Evolutionary conservation across 2,888 invertebrate species (phyloP).

Genomic region (Panopea generosa): DNA sequence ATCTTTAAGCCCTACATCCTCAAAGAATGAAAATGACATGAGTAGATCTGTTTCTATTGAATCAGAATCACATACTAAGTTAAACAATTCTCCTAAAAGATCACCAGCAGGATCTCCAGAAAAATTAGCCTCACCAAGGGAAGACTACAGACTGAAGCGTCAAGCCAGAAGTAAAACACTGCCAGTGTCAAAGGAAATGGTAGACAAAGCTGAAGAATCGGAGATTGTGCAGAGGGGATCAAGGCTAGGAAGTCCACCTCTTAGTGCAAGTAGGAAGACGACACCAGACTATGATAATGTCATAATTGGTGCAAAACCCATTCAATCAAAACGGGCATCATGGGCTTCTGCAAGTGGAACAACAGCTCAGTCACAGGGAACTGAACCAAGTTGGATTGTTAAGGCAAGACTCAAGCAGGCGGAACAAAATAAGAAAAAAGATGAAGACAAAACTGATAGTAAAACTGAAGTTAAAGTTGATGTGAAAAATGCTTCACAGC

Average conservation of each 20-base stretch:
- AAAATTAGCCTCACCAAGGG: constrained; percentile 72
- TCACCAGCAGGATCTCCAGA: constrained; percentile 41
- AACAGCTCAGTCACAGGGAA: constrained; percentile 24
- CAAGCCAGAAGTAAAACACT: constrained; percentile 77
- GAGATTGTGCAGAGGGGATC: constrained; percentile 10
- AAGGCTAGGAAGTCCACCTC: constrained; percentile 46
- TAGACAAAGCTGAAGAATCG: constrained; percentile 51
- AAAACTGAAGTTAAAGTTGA: constrained; percentile 54
- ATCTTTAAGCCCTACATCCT: no score
- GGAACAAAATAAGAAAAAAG: constrained; percentile 44
- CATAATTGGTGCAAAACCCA: constrained; percentile 22
- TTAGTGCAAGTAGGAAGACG: constrained; percentile 1
- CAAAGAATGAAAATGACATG: no score
- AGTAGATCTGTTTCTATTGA: no score
- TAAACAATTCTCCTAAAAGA: no score
- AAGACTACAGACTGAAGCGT: constrained; percentile 74
- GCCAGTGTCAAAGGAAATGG: constrained; percentile 67
- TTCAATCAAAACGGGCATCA: constrained; percentile 51
- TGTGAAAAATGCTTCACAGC: constrained; percentile 22
- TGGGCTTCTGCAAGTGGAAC: constrained; percentile 48
- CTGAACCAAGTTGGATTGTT: constrained; percentile 67
- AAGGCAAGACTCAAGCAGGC: constrained; percentile 53
- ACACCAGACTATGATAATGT: constrained; percentile 60
- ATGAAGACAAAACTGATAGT: constrained; percentile 29
- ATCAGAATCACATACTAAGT: no score